A percentile compares a stretch with the other conserved stretches of the same genome.
Evolutionary conservation across 2,113 vertebrate species (phyloP).

Genomic region (Pampusana beccarii): DNA sequence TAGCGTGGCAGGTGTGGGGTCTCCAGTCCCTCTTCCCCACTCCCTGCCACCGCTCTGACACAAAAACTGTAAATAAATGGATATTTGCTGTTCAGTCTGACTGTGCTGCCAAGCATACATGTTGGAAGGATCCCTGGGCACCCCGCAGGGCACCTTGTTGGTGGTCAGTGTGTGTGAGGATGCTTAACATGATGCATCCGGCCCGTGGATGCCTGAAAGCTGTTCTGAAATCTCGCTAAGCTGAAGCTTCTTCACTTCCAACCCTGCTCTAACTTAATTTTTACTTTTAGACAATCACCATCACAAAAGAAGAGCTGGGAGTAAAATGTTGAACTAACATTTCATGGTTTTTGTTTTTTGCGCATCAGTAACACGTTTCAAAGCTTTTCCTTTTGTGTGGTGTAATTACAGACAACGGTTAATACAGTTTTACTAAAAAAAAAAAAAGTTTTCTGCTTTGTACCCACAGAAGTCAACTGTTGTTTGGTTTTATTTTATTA

Average conservation of each 20-base stretch:
- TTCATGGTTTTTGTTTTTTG: not conserved
- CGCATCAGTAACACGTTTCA: not conserved
- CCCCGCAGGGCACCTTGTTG: fast-evolving
- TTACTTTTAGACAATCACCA: not conserved
- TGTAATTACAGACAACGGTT: not conserved
- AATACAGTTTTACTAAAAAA: not conserved
- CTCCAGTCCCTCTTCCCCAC: not conserved
- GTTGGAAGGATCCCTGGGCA: not conserved
- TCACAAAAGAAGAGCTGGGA: not conserved
- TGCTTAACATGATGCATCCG: not conserved
- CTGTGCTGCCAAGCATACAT: not conserved
- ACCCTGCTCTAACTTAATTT: not conserved
- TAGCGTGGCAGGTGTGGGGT: fast-evolving
- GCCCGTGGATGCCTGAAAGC: not conserved
- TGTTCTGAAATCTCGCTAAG: not conserved
- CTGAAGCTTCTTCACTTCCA: conserved; percentile 29
- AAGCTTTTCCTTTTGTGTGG: not conserved
- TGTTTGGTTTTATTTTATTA: not conserved
- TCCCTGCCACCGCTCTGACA: not conserved
- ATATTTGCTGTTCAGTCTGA: not conserved
- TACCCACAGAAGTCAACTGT: not conserved
- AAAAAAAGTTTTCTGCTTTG: not conserved
- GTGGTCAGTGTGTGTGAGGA: not conserved
- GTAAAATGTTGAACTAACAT: not conserved
- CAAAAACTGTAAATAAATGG: not conserved